Conservation (phyloP, 2,797 vertebrate genomes). For the Anguilla megastoma region DNA sequence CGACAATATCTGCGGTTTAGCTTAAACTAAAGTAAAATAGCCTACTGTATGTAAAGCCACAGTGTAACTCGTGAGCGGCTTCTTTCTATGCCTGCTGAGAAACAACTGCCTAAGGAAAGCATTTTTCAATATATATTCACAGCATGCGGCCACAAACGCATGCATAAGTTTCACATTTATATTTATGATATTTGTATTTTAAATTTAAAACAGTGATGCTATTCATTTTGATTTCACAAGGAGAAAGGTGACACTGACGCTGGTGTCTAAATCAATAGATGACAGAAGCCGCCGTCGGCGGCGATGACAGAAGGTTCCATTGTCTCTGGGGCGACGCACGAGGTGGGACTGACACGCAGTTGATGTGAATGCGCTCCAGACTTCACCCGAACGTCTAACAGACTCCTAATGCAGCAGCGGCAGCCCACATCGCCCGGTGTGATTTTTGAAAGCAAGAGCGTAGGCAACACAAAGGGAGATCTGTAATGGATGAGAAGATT, state of each 20-base stretch:
- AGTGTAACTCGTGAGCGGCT: not conserved
- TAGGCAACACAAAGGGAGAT: constrained; percentile 3
- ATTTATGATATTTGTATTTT: not conserved
- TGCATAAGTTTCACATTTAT: not conserved
- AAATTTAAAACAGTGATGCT: constrained; percentile 22
- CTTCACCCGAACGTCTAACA: constrained; percentile 14
- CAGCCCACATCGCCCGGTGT: not conserved
- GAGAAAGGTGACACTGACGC: not conserved
- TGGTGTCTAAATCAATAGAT: not conserved
- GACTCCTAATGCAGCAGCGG: constrained; percentile 8
- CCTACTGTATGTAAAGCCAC: not conserved
- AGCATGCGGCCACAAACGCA: not conserved
- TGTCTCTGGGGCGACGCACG: constrained; percentile 37
- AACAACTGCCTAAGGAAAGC: not conserved
- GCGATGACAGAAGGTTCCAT: constrained; percentile 31
- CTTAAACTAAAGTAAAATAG: not conserved
- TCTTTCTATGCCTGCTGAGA: not conserved
- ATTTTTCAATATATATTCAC: constrained; percentile 14
- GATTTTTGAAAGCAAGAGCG: constrained; percentile 22
- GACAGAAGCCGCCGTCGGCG: not conserved
- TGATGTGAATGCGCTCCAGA: constrained; percentile 34
- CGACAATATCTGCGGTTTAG: constrained; percentile 13
- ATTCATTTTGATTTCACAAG: constrained; percentile 21
- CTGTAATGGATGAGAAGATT: constrained; percentile 25
- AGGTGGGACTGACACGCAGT: constrained; percentile 29